Evolutionary conservation across 2,113 vertebrate species (phyloP), one percentile per base, ranked within the genome.

Genomic region (Hippocampus comes): DNA sequence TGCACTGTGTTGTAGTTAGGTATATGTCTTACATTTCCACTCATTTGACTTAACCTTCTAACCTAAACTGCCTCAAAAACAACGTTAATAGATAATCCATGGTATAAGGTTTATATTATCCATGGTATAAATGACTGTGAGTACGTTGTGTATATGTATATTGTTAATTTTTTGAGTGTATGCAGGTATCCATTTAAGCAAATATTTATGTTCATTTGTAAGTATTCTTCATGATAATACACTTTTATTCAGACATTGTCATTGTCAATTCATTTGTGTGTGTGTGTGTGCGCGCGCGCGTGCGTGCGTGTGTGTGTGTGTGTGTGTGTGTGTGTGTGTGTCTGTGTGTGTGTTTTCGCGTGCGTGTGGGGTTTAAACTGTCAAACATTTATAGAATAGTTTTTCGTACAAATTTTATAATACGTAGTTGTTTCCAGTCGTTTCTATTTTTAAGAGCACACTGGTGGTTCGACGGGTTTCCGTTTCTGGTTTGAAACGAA

Each of bases 71-170:
- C 86, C 86, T 90, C 82, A 88, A 80, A 66, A 68, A 84, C 63
- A 71, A 84, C 74, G 78, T 78, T 75, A 83, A 79, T 30, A 46
- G 59, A 79, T 81, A 78, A 42, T 76, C 76, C 83, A 79, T 85
- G 86, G 81, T 82, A 76, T 77, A 23, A 83, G 84, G 83, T 68
- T 55, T 70, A 2, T 78, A 21, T 78, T 77, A 75, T 73, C 76
- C 77, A 77, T 81, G 73, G 79, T 81, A 78, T 67, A 84, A 82
- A 78, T 68, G 72, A 91, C 89, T 92, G 90, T 92, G 92, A 92
- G 84, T 78, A 78, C 77, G 46, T 75, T 75, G 41, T 84, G 75
- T 83, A 77, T 79, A 69, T 81, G 76, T 87, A 78, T 80, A 77
- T 82, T 84, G 38, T 84, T 87, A 75, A 73, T 81, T 78, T 82